These are phyloP conservation scores for Aythya baeri DNA, from an alignment of 2,113 vertebrate species.

Conservation along the genomic window DNA sequence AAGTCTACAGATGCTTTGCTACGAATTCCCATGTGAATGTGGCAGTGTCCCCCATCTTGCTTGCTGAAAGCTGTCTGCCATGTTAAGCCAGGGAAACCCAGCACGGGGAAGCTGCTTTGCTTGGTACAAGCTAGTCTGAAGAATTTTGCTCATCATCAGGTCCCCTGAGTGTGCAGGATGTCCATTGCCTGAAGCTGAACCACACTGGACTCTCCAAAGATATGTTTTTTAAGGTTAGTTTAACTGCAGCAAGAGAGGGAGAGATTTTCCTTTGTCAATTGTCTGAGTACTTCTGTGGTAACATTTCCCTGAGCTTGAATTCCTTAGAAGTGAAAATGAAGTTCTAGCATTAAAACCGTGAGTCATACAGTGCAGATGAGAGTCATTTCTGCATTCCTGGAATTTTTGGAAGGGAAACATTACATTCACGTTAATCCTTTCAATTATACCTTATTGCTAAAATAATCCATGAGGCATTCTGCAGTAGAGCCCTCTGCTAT, in stretches of 20 bases:
- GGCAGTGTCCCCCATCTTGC: neutral
- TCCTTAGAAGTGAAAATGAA: conserved; percentile 76
- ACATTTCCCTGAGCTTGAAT: conserved; percentile 62
- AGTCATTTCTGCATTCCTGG: conserved; percentile 72
- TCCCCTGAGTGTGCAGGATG: neutral
- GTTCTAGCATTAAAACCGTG: conserved; percentile 74
- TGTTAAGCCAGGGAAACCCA: neutral
- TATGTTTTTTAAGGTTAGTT: neutral
- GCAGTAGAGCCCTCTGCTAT: conserved; percentile 16
- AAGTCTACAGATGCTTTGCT: neutral
- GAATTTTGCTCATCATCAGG: neutral
- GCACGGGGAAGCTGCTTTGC: neutral
- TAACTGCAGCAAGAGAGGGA: conserved; percentile 7
- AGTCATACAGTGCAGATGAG: conserved; percentile 74
- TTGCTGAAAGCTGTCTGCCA: neutral
- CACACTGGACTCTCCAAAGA: neutral
- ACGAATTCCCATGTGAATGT: neutral
- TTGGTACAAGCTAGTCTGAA: neutral
- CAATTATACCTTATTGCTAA: conserved; percentile 74
- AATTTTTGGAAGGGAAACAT: conserved; percentile 78
- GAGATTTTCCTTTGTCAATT: conserved; percentile 15
- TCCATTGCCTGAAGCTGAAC: conserved; percentile 7
- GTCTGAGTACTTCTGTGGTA: conserved; percentile 66
- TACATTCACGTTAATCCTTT: conserved; percentile 72
- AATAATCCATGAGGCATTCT: conserved; percentile 47